phyloP scores from a whole-genome alignment of 2,797 vertebrate species.

The Netta rufina region DNA sequence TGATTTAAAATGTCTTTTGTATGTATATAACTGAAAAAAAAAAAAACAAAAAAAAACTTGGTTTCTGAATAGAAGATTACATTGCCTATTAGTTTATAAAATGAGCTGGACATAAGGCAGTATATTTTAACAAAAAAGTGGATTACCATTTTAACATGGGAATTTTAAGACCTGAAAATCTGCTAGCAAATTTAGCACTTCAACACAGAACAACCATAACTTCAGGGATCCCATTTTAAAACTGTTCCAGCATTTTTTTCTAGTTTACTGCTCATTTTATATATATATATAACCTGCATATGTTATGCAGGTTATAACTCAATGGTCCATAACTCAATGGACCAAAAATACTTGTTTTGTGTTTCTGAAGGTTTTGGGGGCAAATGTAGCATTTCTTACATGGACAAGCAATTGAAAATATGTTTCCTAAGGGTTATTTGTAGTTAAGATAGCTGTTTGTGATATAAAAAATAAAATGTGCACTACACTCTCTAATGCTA shows the following conservation, averaged over 20 bases:
- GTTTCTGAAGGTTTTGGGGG: background rate
- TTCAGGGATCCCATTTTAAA: background rate
- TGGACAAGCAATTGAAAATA: background rate
- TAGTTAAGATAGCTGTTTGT: background rate
- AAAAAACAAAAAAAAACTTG: no score
- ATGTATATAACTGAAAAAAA: background rate
- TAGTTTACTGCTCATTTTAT: background rate
- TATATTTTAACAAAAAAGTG: background rate
- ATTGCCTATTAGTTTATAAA: background rate
- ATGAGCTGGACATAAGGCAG: background rate
- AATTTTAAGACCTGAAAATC: background rate
- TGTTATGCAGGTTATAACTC: no score
- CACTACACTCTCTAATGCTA: background rate
- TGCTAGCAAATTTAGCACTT: background rate
- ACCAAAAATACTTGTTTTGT: background rate
- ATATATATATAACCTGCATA: background rate
- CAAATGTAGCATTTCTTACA: background rate
- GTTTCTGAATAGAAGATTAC: background rate
- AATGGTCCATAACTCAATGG: no score
- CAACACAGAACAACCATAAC: background rate
- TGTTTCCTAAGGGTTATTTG: background rate
- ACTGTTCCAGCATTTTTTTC: background rate
- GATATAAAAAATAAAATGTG: background rate
- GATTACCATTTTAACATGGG: background rate
- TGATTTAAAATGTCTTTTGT: slow-evolving; percentile 12